Conservation (phyloP, 2,888 invertebrate genomes). For the Acrocyrtus sp. region DNA sequence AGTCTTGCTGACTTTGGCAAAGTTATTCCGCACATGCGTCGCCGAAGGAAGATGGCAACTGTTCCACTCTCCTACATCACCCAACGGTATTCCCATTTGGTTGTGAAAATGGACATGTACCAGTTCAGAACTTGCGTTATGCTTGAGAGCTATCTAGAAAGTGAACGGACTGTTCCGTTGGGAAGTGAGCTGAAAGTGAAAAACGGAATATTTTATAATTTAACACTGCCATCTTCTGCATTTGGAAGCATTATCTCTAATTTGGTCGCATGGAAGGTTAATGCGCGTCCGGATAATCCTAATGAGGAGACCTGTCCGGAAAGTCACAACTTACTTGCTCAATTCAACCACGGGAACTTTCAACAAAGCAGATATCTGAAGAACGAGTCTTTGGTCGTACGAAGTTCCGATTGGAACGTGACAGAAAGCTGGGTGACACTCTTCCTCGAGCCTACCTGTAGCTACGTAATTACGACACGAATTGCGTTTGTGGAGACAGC, state of each 20-base stretch:
- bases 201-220: constrained; percentile 52
- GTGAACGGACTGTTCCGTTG: constrained; percentile 15
- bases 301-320: constrained; percentile 23
- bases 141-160: constrained; percentile 43
- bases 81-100: constrained; percentile 76
- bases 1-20: constrained; percentile 72
- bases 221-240: constrained; percentile 30
- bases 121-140: constrained; percentile 63
- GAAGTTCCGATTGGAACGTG: constrained; percentile 50
- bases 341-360: constrained; percentile 54
- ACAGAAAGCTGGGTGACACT: constrained; percentile 71
- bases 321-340: constrained; percentile 48
- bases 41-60: constrained; percentile 69
- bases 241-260: constrained; percentile 12
- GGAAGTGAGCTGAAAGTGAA: constrained; percentile 27
- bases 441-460: constrained; percentile 77
- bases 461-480: constrained; percentile 74
- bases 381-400: constrained; percentile 52
- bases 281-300: constrained; percentile 15
- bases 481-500: constrained; percentile 47
- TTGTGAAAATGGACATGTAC: constrained; percentile 75
- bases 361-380: constrained; percentile 45
- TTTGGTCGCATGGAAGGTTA: constrained; percentile 54
- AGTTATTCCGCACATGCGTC: constrained; percentile 69
- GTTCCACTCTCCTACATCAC: constrained; percentile 73